Percentiles rank a stretch among this genome's conserved stretches.
Conservation (phyloP, 2,888 invertebrate genomes). For the Tenthredo distinguenda region DNA sequence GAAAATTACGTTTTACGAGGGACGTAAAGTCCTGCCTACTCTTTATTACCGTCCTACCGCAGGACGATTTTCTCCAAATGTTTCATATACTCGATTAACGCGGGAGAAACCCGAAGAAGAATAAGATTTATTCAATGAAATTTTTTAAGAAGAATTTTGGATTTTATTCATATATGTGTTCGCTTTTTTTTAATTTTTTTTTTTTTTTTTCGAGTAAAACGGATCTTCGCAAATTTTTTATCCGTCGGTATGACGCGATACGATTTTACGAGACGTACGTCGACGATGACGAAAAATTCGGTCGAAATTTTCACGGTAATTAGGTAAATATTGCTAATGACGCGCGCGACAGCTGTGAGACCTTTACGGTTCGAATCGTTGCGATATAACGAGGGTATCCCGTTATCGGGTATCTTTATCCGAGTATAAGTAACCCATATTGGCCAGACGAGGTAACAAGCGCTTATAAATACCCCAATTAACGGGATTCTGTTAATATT, state of each 20-base stretch:
- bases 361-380: background rate
- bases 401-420: background rate
- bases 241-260: background rate
- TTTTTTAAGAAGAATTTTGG: background rate
- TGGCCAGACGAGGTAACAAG: background rate
- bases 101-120: background rate
- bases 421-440: background rate
- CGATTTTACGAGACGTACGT: too few relatives aligned
- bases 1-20: slow-evolving; percentile 28
- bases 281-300: background rate
- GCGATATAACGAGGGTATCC: background rate
- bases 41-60: slow-evolving; percentile 7
- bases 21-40: slow-evolving; percentile 17
- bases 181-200: background rate
- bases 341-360: background rate
- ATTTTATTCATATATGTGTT: too few relatives aligned
- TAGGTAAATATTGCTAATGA: too few relatives aligned
- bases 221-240: background rate
- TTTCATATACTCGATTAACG: background rate
- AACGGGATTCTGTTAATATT: background rate
- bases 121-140: background rate
- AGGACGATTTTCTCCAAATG: slow-evolving; percentile 6
- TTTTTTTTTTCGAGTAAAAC: background rate
- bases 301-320: too few relatives aligned
- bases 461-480: background rate